phyloP scores from a whole-genome alignment of 1,140 invertebrate genomes.

The Babylonia areolata region DNA sequence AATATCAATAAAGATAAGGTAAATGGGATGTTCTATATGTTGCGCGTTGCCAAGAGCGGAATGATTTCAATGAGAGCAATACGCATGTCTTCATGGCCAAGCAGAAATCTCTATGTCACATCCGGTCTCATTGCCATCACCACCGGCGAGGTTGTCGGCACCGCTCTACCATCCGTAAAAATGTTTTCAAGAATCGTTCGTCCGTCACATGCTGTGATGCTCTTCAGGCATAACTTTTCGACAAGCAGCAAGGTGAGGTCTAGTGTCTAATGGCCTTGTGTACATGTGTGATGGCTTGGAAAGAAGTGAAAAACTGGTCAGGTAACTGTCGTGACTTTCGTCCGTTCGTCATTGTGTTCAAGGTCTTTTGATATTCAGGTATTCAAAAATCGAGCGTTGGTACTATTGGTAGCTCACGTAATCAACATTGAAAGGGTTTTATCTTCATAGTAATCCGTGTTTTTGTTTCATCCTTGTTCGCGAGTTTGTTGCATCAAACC shows the following conservation, averaged over 20 bases:
- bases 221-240: conserved; percentile 56
- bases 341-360: too few relatives aligned
- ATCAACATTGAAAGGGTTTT: too few relatives aligned
- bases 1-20: not conserved
- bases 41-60: conserved; percentile 64
- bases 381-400: too few relatives aligned
- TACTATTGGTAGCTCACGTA: too few relatives aligned
- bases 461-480: too few relatives aligned
- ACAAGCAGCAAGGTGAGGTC: conserved; percentile 48
- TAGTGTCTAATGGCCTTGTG: not conserved
- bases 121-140: conserved; percentile 27
- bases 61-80: conserved; percentile 34
- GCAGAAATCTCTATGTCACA: not conserved
- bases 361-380: too few relatives aligned
- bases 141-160: not conserved
- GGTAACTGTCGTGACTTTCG: too few relatives aligned
- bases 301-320: too few relatives aligned
- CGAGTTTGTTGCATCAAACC: too few relatives aligned
- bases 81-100: conserved; percentile 17
- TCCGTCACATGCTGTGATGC: conserved; percentile 47
- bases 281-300: too few relatives aligned
- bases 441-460: too few relatives aligned
- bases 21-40: not conserved
- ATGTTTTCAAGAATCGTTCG: conserved; percentile 66
- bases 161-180: conserved; percentile 44